These are phyloP conservation scores for Petrocephalus sullivani DNA, from an alignment of 2,797 vertebrate species.

Conservation along the genomic window DNA sequence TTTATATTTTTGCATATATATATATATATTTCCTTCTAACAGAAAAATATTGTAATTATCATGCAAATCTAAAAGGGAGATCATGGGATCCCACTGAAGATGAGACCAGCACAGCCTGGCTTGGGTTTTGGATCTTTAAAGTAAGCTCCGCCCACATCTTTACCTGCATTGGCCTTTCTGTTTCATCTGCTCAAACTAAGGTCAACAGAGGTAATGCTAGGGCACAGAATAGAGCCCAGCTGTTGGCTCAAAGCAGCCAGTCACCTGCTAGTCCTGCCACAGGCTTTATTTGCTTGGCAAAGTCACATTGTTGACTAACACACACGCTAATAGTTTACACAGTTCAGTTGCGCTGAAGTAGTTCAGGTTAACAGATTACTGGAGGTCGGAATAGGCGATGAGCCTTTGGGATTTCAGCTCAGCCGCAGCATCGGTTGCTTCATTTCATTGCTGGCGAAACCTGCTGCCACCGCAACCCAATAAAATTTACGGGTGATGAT, in stretches of 20 bases:
- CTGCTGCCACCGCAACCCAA: background rate
- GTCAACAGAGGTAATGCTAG: background rate
- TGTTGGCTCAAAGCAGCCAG: background rate
- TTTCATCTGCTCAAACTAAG: background rate
- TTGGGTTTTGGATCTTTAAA: background rate
- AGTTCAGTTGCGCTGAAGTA: background rate
- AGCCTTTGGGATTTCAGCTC: background rate
- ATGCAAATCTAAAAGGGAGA: background rate
- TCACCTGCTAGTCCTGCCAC: background rate
- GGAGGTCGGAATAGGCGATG: background rate
- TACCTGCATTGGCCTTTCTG: background rate
- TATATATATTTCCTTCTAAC: no score
- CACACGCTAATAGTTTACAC: background rate
- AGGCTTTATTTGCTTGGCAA: background rate
- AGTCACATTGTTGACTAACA: background rate
- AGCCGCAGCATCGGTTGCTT: background rate
- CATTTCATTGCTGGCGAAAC: background rate
- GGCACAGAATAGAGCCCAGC: background rate
- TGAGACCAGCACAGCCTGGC: background rate
- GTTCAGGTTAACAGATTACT: background rate
- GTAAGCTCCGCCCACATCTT: background rate
- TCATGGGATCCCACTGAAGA: background rate
- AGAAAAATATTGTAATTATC: no score
- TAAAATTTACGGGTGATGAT: background rate
- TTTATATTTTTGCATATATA: no score